phyloP scores from a whole-genome alignment of 2,888 invertebrate genomes.

The Luperina nickerlii region DNA sequence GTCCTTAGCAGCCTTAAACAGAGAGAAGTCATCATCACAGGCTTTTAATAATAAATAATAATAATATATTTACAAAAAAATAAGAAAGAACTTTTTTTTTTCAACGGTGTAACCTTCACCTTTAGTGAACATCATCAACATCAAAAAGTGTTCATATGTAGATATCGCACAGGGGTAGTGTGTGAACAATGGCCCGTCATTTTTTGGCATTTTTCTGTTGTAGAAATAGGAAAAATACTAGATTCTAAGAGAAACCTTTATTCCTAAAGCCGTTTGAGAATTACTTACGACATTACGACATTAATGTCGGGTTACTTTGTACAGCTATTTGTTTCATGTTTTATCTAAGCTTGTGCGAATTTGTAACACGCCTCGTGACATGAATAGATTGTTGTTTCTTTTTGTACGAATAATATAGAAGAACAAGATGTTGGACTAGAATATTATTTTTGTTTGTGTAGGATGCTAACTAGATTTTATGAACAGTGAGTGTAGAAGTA shows the following conservation, averaged over 20 bases:
- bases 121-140: background rate
- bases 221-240: background rate
- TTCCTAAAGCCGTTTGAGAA: constrained; percentile 23
- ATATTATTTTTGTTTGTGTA: background rate
- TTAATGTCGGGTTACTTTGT: constrained; percentile 29
- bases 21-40: too few relatives aligned
- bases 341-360: constrained; percentile 31
- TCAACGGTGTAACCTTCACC: constrained; percentile 1
- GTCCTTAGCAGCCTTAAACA: too few relatives aligned
- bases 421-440: background rate
- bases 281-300: constrained; percentile 33
- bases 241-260: background rate
- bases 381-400: constrained; percentile 9
- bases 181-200: background rate
- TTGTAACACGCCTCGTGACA: constrained; percentile 13
- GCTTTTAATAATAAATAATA: too few relatives aligned
- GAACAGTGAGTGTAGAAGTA: background rate
- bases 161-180: too few relatives aligned
- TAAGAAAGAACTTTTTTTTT: background rate
- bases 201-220: background rate
- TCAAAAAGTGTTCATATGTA: background rate
- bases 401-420: background rate
- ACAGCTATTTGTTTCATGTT: constrained; percentile 33
- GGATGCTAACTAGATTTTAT: background rate
- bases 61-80: too few relatives aligned